These are phyloP conservation scores for Halichoeres trimaculatus DNA, from an alignment of 2,113 vertebrate species.

Conservation along the genomic window DNA sequence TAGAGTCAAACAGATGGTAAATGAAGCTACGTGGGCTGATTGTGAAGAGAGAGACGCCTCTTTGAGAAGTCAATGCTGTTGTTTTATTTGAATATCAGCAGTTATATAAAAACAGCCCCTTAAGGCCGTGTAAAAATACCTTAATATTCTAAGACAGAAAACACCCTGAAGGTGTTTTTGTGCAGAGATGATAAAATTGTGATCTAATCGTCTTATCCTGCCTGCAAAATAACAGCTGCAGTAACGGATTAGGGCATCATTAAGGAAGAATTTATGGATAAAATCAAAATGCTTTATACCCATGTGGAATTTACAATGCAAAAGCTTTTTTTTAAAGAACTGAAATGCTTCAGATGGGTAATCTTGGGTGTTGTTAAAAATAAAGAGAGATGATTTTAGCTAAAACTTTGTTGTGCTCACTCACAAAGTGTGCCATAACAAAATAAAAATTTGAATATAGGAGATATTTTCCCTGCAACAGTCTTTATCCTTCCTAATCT, in stretches of 20 bases:
- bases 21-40: neutral
- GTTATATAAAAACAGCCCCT: conserved; percentile 4
- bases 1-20: neutral
- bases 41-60: neutral
- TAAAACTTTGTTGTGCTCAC: neutral
- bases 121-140: neutral
- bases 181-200: conserved; percentile 14
- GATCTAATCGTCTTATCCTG: conserved; percentile 34
- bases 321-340: neutral
- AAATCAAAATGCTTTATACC: conserved; percentile 11
- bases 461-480: neutral
- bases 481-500: neutral
- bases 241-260: conserved; percentile 14
- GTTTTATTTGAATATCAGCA: conserved; percentile 7
- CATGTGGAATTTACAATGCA: conserved; percentile 3
- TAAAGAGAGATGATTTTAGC: neutral
- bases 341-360: neutral
- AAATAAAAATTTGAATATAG: neutral
- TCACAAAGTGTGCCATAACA: neutral
- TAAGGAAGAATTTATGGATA: conserved; percentile 21
- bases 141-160: conserved; percentile 37
- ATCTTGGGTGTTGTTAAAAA: neutral
- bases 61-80: neutral
- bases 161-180: conserved; percentile 26
- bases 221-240: conserved; percentile 13